Evolutionary conservation across 2,797 vertebrate species (phyloP).

Genomic region (Phrynocephalus guinanensis): DNA sequence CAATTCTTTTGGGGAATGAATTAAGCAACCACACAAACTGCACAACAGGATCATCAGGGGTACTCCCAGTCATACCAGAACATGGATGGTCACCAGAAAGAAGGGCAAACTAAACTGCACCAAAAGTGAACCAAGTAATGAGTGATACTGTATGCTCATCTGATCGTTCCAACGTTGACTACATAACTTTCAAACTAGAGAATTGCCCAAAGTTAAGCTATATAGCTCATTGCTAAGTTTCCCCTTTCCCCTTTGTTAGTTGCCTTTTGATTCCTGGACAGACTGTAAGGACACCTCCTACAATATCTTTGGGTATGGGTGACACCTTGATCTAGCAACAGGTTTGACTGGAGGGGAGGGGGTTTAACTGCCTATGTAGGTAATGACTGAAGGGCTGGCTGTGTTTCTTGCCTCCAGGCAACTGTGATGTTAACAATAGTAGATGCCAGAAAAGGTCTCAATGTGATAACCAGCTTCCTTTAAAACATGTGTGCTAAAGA

Average conservation of each 20-base stretch:
- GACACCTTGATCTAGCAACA: background rate
- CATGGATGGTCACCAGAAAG: too few species aligned
- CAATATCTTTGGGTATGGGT: background rate
- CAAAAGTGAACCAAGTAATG: too few species aligned
- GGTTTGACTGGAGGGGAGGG: background rate
- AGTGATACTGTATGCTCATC: too few species aligned
- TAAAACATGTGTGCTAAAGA: background rate
- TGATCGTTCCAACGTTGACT: background rate
- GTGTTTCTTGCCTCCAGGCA: background rate
- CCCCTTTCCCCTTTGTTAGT: background rate
- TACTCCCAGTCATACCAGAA: too few species aligned
- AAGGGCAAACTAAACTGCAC: too few species aligned
- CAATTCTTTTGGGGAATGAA: too few species aligned
- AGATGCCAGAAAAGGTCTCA: slow-evolving; percentile 11
- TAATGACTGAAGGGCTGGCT: slow-evolving; percentile 16
- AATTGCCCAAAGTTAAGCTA: background rate
- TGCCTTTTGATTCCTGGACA: background rate
- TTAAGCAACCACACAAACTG: too few species aligned
- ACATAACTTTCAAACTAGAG: background rate
- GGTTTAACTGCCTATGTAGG: background rate
- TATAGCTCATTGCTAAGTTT: background rate
- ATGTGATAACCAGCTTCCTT: slow-evolving; percentile 10
- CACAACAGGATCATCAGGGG: too few species aligned
- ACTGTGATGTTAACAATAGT: slow-evolving; percentile 1
- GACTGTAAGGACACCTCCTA: background rate